Evolutionary conservation across 2,888 invertebrate species (phyloP), one percentile per base, ranked within the genome.

Genomic region (Neoitamus cyanurus): DNA sequence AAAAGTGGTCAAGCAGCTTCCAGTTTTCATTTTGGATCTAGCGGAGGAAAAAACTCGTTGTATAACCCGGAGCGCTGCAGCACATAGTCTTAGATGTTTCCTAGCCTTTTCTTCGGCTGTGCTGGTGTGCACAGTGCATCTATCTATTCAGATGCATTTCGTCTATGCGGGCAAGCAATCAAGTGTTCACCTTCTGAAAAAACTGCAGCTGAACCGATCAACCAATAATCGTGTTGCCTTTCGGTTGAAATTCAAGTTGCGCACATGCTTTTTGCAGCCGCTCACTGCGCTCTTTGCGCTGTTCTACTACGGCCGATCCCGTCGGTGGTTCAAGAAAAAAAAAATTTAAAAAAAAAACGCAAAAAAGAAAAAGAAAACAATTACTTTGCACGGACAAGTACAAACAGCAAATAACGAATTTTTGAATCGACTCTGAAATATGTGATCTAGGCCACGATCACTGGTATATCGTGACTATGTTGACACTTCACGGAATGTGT

Each of bases 1-100:
- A 86, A 87, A 88, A 88, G 87, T 87, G 87, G 87, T 88, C 85
- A 86, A 87, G 85, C 87, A 88, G 87, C 88, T 88, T 88, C 88
- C 87, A 87, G 87, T 88, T 88, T 88, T 87, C 87, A 87, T 87
- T 86, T 86, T 86, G 85, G 84, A 84, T 83, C 82, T 84, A 82
- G 82, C 77, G 73, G 84, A 82, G 84, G 69, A 84, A 84, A 84
- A 84, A 86, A 85, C 86, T 85, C 58, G 86, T 86, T 75, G 72
- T 78, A 83, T 85, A 83, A 83, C 70, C 83, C 36, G 70, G 58
- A 34, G 48, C 25, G 48, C n/a, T 37, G 25, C 30, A 46, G 30
- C 37, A 37, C 37, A 82, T 82, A 42, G 42, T 42, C 42, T n/a
- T 42, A 37, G 68, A 68, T 68, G 34, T 58, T 68, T 58, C 68